Evolutionary conservation across 2,888 invertebrate genomes (phyloP).

Genomic region (Drosophila affinis): DNA sequence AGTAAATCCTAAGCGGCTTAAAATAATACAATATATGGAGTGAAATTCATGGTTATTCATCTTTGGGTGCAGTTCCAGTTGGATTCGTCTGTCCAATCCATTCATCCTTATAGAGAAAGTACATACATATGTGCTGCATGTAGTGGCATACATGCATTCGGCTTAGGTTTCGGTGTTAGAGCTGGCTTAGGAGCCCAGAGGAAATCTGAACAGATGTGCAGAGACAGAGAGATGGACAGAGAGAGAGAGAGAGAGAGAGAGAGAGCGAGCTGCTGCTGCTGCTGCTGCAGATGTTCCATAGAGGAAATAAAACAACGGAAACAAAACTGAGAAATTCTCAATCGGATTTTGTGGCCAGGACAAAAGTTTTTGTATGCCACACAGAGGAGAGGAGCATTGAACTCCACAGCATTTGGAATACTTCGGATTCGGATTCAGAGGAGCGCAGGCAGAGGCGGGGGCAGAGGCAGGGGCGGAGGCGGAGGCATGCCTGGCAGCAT

Average conservation of each 20-base stretch:
- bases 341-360: constrained; percentile 65
- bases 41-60: constrained; percentile 11
- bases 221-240: constrained; percentile 62
- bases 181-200: constrained; percentile 44
- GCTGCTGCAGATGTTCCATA: constrained; percentile 46
- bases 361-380: constrained; percentile 18
- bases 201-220: constrained; percentile 75
- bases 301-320: constrained; percentile 67
- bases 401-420: constrained; percentile 39
- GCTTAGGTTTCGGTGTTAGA: constrained; percentile 54
- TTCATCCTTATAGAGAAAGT: constrained; percentile 16
- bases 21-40: constrained; percentile 31
- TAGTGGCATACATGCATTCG: constrained; percentile 43
- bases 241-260: background rate
- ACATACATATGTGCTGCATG: constrained; percentile 2
- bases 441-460: constrained; percentile 8
- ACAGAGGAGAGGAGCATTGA: constrained; percentile 58
- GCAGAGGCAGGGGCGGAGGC: constrained; percentile 8
- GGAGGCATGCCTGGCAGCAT: constrained; percentile 49
- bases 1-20: constrained; percentile 64
- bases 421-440: constrained; percentile 4
- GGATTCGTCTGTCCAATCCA: constrained; percentile 15
- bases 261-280: background rate
- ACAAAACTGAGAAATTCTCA: constrained; percentile 64
- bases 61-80: constrained; percentile 13